Base-by-base conservation (phyloP, 2,113 vertebrate species). In the Cygnus atratus region DNA sequence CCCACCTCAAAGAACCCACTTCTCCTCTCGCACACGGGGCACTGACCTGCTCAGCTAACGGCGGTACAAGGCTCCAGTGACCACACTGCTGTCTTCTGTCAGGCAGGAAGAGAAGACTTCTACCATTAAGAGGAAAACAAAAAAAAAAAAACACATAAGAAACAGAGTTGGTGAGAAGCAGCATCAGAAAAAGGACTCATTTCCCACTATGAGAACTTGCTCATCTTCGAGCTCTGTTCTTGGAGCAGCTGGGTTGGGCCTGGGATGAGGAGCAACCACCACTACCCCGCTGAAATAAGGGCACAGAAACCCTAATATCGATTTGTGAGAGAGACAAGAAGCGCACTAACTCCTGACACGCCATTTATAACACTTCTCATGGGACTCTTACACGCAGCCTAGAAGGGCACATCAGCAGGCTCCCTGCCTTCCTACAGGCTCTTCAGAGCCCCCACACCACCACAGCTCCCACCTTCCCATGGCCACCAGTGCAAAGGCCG, bases 21-120 rank as follows among this genome's bases (percentile, higher is more conserved):
- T 19, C 31, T 62, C 39, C 66, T 12, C 58, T 37, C 73, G 3
- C 19, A 0, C 13, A 2, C 5, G 11, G 2, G 44, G 0, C 3
- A 19, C 80, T 28, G 29, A 62, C 74, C 77, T 78, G 24, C 35
- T 67, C 1, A 0, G 6, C 16, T 12, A 15, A 22, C 1, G 3
- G 0, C 6, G 41, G 37, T 5, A 3, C 6, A 20, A 48, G 57
- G 67, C 22, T n/a, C 8, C 50, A 67, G 59, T 5, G 33, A 2
- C 19, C 68, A 62, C 25, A 19, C 63, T 11, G 20, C 1, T 0
- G 26, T 18, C 77, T 31, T 62, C 81, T 43, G 41, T 1, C 1
- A 7, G n/a, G 13, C 14, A 58, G n/a, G 37, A 50, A 52, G 54
- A 41, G 0, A 11, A 63, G 43, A 28, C 3, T 46, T 63, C 12